Base-by-base conservation (phyloP, 2,113 vertebrate species). In the Dunckerocampus dactyliophorus region DNA sequence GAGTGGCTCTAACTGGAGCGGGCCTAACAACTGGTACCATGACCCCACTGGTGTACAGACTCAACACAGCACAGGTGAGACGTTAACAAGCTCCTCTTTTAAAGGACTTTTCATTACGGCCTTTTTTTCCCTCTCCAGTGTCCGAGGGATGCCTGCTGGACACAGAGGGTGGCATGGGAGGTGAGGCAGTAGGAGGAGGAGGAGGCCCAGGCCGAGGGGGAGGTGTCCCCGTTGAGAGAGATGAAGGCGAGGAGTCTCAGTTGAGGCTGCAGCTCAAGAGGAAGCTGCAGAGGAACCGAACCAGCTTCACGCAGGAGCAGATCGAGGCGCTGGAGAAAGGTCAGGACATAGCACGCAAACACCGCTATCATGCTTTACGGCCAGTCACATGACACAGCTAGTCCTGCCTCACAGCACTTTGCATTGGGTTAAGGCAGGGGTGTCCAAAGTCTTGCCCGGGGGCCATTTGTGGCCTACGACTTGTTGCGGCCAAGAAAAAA, bases 281-380 rank as follows among this genome's bases (percentile, higher is more conserved):
- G 76, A 94, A 94, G 77, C 86, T 94, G 70, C 93, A 94, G 81
- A 90, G 92, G 66, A 94, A 94, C 89, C 74, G 93, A 68, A 94
- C 92, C 17, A 93, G 92, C 75, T 94, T 93, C 79, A 93, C 91
- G 10, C 92, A 92, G 83, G 92, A 94, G 79, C 93, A 94, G 87
- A 93, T 94, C 43, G 93, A 94, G 80, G 92, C 93, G 47, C 78
- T 94, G 82, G 93, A 94, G 80, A 94, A 92, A 92, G 93, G 93
- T 93, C 75, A 81, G 74, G 61, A 65, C 75, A 61, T 37, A 49
- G 68, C 84, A 73, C 69, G 67, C 72, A 78, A 60, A 63, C 57
- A 15, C 2, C 63, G 20, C 71, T 47, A 62, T 58, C 20, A n/a
- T 8, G 50, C 52, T 67, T 56, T 63, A 8, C 63, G 67, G 67